A percentile compares a stretch with the other conserved stretches of the same genome.
Conservation (phyloP, 2,113 vertebrate species). For the Nerophis lumbriciformis region DNA sequence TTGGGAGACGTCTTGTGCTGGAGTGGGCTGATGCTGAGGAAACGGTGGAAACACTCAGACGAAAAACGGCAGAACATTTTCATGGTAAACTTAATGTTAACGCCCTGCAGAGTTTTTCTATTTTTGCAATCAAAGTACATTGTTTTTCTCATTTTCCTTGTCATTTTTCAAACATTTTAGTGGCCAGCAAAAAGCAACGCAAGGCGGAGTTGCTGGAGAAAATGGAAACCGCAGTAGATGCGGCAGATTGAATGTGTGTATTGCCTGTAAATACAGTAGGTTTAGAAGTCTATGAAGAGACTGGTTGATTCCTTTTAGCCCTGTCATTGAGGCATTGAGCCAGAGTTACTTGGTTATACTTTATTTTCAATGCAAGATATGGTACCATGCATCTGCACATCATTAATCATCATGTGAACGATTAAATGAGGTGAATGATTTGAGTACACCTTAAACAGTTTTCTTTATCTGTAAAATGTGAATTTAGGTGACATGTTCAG, state of each 20-base stretch:
- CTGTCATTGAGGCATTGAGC: neutral
- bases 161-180: slow-evolving; percentile 49
- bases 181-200: slow-evolving; percentile 74
- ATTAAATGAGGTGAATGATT: too few relatives aligned
- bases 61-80: slow-evolving; percentile 86
- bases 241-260: slow-evolving; percentile 35
- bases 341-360: neutral
- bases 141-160: neutral
- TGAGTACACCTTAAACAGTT: too few relatives aligned
- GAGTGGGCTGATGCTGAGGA: slow-evolving; percentile 93
- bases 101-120: neutral
- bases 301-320: neutral
- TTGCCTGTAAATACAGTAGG: neutral
- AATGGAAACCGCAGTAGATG: slow-evolving; percentile 74
- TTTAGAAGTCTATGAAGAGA: neutral
- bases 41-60: slow-evolving; percentile 81
- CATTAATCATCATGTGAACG: too few relatives aligned
- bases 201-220: slow-evolving; percentile 74
- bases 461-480: too few relatives aligned
- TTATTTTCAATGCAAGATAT: too few relatives aligned
- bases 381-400: too few relatives aligned
- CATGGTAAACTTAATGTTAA: slow-evolving; percentile 73
- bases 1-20: slow-evolving; percentile 88
- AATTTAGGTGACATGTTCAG: too few relatives aligned
- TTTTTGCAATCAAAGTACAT: neutral